Evolutionary conservation across 2,113 vertebrate species (phyloP).

Genomic region (Panurus biarmicus): DNA sequence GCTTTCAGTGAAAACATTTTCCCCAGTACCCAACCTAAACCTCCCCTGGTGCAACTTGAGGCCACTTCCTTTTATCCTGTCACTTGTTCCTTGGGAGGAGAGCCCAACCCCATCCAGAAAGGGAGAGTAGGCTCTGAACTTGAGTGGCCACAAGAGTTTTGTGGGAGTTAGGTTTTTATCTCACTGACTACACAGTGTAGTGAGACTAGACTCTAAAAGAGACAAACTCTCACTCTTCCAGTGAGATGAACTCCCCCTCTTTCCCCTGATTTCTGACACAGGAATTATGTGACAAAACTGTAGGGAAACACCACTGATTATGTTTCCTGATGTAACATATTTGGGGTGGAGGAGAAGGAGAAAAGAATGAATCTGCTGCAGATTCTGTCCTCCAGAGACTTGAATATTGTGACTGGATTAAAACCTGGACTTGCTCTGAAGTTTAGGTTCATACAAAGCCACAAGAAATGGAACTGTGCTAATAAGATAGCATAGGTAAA

Average conservation of each 20-base stretch:
- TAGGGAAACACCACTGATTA: background rate
- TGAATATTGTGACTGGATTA: background rate
- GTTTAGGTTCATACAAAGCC: background rate
- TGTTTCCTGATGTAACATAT: background rate
- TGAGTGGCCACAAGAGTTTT: rapidly evolving
- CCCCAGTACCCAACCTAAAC: background rate
- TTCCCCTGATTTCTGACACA: background rate
- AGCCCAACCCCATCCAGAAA: background rate
- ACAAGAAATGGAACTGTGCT: background rate
- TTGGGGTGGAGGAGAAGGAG: background rate
- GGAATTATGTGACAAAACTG: background rate
- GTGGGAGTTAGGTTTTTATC: background rate
- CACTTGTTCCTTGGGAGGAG: background rate
- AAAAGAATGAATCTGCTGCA: background rate
- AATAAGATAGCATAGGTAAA: background rate
- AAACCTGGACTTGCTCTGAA: background rate
- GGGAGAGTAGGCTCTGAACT: background rate
- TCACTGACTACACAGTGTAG: background rate
- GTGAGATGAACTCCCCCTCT: background rate
- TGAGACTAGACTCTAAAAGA: background rate
- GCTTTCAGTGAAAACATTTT: background rate
- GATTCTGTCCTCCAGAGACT: background rate
- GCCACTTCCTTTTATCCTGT: too few relatives aligned
- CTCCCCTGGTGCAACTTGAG: background rate
- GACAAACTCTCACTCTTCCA: background rate